Conservation (phyloP, 2,797 vertebrate genomes). For the Oreochromis grahami region DNA sequence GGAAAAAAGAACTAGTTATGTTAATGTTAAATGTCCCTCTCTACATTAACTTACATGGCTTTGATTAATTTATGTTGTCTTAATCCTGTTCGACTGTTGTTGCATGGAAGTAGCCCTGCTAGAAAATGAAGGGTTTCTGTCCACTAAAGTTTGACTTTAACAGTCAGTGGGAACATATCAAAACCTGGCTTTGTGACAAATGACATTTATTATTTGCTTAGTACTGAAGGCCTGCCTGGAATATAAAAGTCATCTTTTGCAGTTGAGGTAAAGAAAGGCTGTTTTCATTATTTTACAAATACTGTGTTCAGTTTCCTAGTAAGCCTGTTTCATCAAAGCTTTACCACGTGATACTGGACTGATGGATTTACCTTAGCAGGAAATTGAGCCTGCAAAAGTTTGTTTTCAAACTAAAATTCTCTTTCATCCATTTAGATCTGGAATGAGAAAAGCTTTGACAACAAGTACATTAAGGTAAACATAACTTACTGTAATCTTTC, state of each 20-base stretch:
- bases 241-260: too few species aligned
- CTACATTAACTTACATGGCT: too few species aligned
- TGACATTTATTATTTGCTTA: too few species aligned
- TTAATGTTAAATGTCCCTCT: too few species aligned
- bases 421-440: slow-evolving; percentile 81
- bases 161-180: too few species aligned
- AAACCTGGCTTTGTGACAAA: too few species aligned
- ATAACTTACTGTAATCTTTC: background rate
- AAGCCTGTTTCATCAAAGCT: background rate
- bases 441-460: slow-evolving; percentile 88
- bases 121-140: too few species aligned
- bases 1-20: slow-evolving; percentile 57
- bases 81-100: too few species aligned
- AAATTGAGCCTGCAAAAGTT: background rate
- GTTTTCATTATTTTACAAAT: background rate
- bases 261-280: background rate
- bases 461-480: slow-evolving; percentile 92
- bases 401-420: background rate
- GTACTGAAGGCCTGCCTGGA: too few species aligned
- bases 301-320: background rate
- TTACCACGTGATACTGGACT: background rate
- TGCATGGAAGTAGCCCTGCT: too few species aligned
- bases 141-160: too few species aligned
- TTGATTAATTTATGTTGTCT: too few species aligned
- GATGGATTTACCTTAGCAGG: background rate